phyloP scores from a whole-genome alignment of 2,113 vertebrate genomes.

The Cavia aperea region DNA sequence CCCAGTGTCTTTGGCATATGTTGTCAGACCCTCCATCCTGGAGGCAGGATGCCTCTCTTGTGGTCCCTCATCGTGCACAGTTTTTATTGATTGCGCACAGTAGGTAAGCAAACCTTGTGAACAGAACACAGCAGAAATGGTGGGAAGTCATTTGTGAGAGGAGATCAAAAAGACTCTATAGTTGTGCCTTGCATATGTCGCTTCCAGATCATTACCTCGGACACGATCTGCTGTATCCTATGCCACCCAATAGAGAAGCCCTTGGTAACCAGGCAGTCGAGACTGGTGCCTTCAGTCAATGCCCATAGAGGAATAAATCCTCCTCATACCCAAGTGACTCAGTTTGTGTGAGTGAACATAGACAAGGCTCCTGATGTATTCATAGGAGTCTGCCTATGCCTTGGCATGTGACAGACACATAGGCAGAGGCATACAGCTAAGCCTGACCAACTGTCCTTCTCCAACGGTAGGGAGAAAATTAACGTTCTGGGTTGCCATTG shows the following conservation, averaged over 20 bases:
- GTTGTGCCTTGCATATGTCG: neutral
- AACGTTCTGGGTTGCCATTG: too few species aligned
- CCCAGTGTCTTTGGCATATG: neutral
- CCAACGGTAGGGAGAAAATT: too few species aligned
- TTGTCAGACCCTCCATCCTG: neutral
- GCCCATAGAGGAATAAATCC: neutral
- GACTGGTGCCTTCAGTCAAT: neutral
- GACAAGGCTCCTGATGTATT: too few species aligned
- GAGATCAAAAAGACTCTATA: neutral
- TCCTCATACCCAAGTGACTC: neutral
- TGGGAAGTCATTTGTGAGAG: neutral
- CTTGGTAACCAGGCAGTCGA: neutral
- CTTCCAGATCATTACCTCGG: neutral
- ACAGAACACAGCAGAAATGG: neutral
- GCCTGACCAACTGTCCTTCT: too few species aligned
- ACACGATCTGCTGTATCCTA: neutral
- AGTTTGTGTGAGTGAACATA: too few species aligned
- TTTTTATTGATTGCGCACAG: neutral
- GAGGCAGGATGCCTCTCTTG: neutral
- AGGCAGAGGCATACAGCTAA: too few species aligned
- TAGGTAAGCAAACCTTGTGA: neutral
- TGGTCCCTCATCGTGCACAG: neutral
- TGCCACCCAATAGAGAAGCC: neutral
- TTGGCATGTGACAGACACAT: too few species aligned
- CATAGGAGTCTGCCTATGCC: too few species aligned